Evolutionary conservation across 2,888 invertebrate genomes (phyloP), one percentile per base, ranked within the genome.

Genomic region (Acanthopleura granulata): DNA sequence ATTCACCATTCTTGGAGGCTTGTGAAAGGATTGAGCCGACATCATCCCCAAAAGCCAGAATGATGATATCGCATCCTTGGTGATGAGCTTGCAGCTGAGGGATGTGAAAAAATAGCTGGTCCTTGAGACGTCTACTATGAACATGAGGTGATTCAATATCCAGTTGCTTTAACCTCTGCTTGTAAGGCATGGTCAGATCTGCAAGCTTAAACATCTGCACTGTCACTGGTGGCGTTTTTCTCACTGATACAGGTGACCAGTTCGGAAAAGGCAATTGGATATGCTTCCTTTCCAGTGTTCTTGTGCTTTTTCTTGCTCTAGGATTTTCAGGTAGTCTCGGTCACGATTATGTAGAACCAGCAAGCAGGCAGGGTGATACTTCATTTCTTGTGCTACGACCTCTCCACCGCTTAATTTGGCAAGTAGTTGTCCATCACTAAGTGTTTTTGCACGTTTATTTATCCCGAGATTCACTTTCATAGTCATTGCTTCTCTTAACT

Each of bases 1-100:
- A 62, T 75, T 75, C 73, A 27, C 30, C 49, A 22, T 75, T 25
- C 11, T 75, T 75, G 57, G n/a, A 27, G 22, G 75, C 74, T 22
- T 75, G n/a, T 25, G 61, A 15, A 9, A 75, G 74, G 27, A 75
- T 74, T 29, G 72, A 27, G 18, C 75, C 62, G 0, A 75, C 75
- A 27, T 62, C 25, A 3, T 51, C 27, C 25, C 61, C 29, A 49
- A 75, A 75, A 14, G 74, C 75, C 16, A 75, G 49, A 12, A 75
- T 0, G n/a, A 57, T 27, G n/a, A 57, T 27, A 74, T 74, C 74
- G n/a, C 18, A 50, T 50, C 72, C 72, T 73, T 74, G 51, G 6
- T 50, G 11, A 27, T 75, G n/a, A 22, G 62, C 72, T 73, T 74
- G 51, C 6, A n/a, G 11, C n/a, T 75, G n/a, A 22, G 62, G 57